Conservation (phyloP, 2,113 vertebrate species). For the Antechinus stuartii region DNA sequence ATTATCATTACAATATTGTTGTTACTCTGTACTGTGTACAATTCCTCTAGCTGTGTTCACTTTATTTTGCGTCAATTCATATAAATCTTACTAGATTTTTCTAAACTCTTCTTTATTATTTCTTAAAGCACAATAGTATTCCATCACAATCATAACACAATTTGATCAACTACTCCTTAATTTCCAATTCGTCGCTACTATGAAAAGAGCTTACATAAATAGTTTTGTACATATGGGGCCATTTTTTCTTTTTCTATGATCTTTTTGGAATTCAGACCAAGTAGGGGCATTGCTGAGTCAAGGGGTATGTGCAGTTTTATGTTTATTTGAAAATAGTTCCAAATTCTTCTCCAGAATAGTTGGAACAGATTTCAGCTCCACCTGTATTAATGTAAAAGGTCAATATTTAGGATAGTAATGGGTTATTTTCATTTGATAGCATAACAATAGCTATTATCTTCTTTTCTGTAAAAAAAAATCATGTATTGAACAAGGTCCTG, state of each 20-base stretch:
- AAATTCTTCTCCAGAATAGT: neutral
- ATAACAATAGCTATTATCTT: constrained; percentile 57
- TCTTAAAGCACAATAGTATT: neutral
- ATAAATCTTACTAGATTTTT: neutral
- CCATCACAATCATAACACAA: neutral
- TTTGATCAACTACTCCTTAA: neutral
- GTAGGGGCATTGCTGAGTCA: neutral
- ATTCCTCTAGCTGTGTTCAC: neutral
- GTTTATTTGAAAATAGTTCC: neutral
- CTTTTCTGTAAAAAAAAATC: constrained; percentile 56
- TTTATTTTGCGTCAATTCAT: neutral
- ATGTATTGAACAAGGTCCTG: constrained; percentile 50
- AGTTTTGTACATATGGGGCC: neutral
- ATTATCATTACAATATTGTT: neutral
- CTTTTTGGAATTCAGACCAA: neutral
- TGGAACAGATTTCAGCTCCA: neutral
- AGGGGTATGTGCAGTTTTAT: neutral
- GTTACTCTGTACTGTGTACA: neutral
- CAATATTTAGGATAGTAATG: constrained; percentile 44
- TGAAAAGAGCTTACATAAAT: neutral
- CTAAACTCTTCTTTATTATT: too few relatives aligned
- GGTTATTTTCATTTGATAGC: constrained; percentile 34
- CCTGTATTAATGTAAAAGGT: neutral
- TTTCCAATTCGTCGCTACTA: neutral
- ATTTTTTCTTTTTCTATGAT: neutral